Conservation (phyloP, 2,888 invertebrate genomes). For the Hyppa rectilinea region DNA sequence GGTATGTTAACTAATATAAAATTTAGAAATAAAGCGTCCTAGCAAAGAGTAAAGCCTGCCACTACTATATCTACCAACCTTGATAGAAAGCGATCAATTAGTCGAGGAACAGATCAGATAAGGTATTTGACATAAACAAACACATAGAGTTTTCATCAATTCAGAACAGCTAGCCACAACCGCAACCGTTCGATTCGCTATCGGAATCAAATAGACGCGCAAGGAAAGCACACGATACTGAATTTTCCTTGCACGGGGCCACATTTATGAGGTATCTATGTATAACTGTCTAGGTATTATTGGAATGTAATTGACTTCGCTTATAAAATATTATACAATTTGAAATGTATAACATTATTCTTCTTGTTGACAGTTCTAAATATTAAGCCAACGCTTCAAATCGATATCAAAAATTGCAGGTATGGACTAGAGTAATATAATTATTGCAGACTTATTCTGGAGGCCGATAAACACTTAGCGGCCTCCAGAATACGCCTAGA, state of each 20-base stretch:
- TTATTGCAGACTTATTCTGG: constrained; percentile 32
- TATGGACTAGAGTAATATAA: constrained; percentile 33
- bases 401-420: constrained; percentile 39
- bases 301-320: no score
- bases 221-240: not conserved
- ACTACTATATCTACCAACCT: not conserved
- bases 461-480: not conserved
- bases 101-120: no score
- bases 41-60: not conserved
- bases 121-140: not conserved
- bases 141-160: not conserved
- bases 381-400: constrained; percentile 38
- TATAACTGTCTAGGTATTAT: not conserved
- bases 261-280: not conserved
- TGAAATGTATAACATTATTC: not conserved
- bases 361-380: constrained; percentile 13
- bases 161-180: no score
- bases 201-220: no score
- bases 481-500: no score
- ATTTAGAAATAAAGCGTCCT: not conserved
- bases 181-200: no score
- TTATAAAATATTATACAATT: not conserved
- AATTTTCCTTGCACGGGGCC: not conserved
- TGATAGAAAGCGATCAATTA: not conserved
- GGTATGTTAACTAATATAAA: not conserved